Evolutionary conservation across 2,113 vertebrate species (phyloP).

Genomic region (Clupea harengus): DNA sequence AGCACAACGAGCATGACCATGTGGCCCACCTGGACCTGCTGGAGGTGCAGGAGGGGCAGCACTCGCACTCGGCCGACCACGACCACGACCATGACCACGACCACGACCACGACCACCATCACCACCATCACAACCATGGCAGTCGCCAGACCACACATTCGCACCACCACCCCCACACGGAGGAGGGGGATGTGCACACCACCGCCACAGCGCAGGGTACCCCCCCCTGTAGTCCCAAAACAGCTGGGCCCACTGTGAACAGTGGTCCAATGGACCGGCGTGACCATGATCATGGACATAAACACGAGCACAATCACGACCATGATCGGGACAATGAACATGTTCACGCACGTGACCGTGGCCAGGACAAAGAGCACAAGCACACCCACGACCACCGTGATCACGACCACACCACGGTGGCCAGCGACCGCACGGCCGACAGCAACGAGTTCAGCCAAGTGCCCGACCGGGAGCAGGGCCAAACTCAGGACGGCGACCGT

Average conservation of each 20-base stretch:
- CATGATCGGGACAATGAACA: constrained; percentile 14
- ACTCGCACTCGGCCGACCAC: constrained; percentile 70
- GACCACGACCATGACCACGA: constrained; percentile 30
- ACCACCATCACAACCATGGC: constrained; percentile 36
- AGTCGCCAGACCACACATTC: constrained; percentile 52
- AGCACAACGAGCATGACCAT: constrained; percentile 91
- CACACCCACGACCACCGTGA: constrained; percentile 16
- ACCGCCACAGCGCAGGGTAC: neutral
- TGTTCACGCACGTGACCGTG: neutral
- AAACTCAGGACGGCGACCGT: neutral
- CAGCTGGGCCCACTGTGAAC: constrained; percentile 23
- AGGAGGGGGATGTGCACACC: constrained; percentile 48
- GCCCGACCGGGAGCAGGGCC: neutral
- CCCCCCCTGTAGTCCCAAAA: constrained; percentile 16
- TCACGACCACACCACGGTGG: neutral
- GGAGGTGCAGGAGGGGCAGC: constrained; percentile 84
- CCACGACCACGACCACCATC: constrained; percentile 27
- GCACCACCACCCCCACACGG: constrained; percentile 45
- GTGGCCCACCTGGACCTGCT: constrained; percentile 88
- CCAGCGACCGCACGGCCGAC: neutral
- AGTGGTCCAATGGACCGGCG: constrained; percentile 3
- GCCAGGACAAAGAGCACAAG: neutral
- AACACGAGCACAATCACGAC: constrained; percentile 1
- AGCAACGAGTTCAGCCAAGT: neutral
- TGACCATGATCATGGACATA: constrained; percentile 8